These are phyloP conservation scores for Syngnathus scovelli DNA, from an alignment of 2,113 vertebrate species.

Conservation along the genomic window DNA sequence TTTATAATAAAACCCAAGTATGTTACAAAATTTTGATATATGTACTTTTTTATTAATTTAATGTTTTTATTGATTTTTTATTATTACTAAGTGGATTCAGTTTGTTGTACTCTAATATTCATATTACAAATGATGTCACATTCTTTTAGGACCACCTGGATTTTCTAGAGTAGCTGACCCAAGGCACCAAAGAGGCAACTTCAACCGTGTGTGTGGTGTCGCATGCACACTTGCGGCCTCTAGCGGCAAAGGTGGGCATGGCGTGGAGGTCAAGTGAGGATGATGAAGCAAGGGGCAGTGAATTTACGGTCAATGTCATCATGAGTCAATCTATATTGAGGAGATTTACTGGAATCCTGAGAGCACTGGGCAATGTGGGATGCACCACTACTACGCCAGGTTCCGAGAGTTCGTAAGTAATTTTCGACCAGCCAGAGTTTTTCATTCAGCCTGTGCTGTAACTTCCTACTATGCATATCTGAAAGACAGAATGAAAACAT, in stretches of 20 bases:
- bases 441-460: slow-evolving; percentile 77
- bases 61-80: too few species aligned
- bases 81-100: too few species aligned
- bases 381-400: slow-evolving; percentile 75
- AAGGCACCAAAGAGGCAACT: slow-evolving; percentile 54
- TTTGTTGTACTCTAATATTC: not conserved
- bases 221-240: slow-evolving; percentile 61
- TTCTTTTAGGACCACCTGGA: not conserved
- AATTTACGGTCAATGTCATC: slow-evolving; percentile 51
- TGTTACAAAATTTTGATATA: not conserved
- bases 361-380: slow-evolving; percentile 65
- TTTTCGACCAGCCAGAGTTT: slow-evolving; percentile 77
- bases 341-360: slow-evolving; percentile 69
- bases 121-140: not conserved
- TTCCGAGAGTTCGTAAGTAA: slow-evolving; percentile 75
- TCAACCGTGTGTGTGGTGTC: slow-evolving; percentile 46
- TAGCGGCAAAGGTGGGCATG: slow-evolving; percentile 56
- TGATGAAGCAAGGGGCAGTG: slow-evolving; percentile 55
- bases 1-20: not conserved
- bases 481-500: slow-evolving; percentile 80
- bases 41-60: too few species aligned
- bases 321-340: not conserved
- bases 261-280: slow-evolving; percentile 61
- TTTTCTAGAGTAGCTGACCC: slow-evolving; percentile 39
- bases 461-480: slow-evolving; percentile 80